A percentile compares a stretch with the other conserved stretches of the same genome.
phyloP scores from a whole-genome alignment of 2,797 vertebrate species.

The Pyrocephalus nanus region DNA sequence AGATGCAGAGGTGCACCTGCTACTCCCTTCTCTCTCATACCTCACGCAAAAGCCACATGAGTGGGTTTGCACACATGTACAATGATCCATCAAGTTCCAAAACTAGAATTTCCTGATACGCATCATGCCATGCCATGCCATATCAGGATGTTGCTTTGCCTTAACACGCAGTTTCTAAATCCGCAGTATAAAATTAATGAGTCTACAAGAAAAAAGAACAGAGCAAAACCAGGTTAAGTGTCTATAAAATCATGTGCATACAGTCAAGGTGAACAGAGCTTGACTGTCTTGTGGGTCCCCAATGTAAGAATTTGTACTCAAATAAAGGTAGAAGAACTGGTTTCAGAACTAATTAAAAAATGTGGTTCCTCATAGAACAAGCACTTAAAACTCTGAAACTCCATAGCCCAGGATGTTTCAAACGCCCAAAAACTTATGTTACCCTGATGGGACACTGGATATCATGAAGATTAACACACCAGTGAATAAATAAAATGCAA shows the following conservation, averaged over 20 bases:
- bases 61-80: background rate
- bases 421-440: background rate
- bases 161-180: background rate
- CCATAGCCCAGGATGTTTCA: background rate
- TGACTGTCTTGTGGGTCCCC: background rate
- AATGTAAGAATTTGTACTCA: background rate
- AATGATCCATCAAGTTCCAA: background rate
- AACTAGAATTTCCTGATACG: background rate
- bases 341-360: background rate
- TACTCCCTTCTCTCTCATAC: background rate
- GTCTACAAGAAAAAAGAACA: background rate
- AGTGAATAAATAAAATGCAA: background rate
- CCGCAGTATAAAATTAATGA: background rate
- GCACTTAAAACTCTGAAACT: background rate
- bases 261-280: background rate
- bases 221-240: background rate
- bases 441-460: background rate
- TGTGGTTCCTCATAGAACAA: background rate
- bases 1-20: background rate
- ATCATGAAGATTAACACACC: background rate
- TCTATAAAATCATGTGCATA: fast-evolving
- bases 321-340: background rate
- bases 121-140: background rate
- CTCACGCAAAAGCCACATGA: fast-evolving
- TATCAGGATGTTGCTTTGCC: background rate